Evolutionary conservation across 2,888 invertebrate genomes (phyloP).

Genomic region (Rhorus exstirpatorius): DNA sequence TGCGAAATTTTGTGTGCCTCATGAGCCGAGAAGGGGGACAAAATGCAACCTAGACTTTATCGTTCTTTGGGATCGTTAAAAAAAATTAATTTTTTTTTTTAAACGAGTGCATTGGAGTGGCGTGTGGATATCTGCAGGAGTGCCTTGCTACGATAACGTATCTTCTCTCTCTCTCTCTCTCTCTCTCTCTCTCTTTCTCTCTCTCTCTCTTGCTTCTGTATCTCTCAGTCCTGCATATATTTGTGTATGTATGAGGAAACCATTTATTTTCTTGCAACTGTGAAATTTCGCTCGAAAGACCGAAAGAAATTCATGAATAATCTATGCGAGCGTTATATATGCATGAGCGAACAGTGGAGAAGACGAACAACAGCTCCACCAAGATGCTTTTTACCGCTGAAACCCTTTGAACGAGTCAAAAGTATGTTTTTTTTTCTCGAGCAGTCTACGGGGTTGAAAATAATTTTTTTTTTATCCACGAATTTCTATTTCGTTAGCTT

Average conservation of each 20-base stretch:
- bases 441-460: not conserved
- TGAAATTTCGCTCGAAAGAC: conserved; percentile 21
- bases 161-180: conserved; percentile 12
- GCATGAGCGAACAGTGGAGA: conserved; percentile 7
- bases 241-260: conserved; percentile 34
- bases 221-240: not conserved
- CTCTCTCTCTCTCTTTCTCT: conserved; percentile 32
- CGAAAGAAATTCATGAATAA: conserved; percentile 68
- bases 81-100: not conserved
- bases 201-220: conserved; percentile 19
- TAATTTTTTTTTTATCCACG: not conserved
- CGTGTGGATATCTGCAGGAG: conserved; percentile 35
- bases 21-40: not conserved
- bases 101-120: conserved; percentile 10
- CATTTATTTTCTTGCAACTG: conserved; percentile 11
- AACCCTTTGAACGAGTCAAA: not conserved
- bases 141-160: conserved; percentile 21
- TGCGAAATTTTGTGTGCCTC: conserved; percentile 50
- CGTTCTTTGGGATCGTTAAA: conserved; percentile 55
- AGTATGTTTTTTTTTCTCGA: not conserved
- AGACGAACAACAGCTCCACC: no score
- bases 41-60: conserved; percentile 31
- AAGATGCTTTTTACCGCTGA: no score
- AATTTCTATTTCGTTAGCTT: no score
- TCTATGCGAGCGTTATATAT: conserved; percentile 53